A percentile compares a stretch with the other conserved stretches of the same genome.
phyloP scores from a whole-genome alignment of 2,888 invertebrate species.

The Heterodera filipjevi region DNA sequence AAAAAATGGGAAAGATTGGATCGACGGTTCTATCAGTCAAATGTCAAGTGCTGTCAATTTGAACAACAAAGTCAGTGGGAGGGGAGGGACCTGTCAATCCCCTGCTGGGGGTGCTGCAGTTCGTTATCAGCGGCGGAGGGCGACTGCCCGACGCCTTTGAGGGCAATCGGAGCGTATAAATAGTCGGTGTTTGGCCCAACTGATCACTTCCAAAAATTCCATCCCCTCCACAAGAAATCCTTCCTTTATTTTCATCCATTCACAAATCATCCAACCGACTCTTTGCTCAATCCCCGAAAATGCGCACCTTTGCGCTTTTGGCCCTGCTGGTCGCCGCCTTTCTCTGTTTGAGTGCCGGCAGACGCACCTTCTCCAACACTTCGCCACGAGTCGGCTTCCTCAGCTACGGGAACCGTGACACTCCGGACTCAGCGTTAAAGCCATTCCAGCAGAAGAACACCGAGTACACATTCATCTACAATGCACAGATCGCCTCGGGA shows the following conservation, averaged over 20 bases:
- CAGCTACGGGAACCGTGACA: background rate
- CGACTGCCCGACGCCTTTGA: background rate
- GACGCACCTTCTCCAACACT: background rate
- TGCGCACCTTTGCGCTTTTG: slow-evolving; percentile 1
- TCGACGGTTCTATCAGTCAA: background rate
- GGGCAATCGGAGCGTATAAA: slow-evolving; percentile 7
- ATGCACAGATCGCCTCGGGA: slow-evolving; percentile 39
- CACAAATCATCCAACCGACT: background rate
- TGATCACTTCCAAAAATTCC: background rate
- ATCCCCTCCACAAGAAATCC: background rate
- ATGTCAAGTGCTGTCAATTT: slow-evolving; percentile 1
- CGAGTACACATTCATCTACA: slow-evolving; percentile 35
- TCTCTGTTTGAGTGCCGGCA: slow-evolving; percentile 1
- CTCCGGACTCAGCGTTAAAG: background rate
- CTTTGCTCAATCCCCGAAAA: background rate
- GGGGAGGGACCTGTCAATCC: background rate
- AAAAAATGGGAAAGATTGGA: background rate
- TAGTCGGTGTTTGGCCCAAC: background rate
- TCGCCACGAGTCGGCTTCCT: slow-evolving; percentile 2
- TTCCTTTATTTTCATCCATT: background rate
- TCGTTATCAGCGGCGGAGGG: background rate
- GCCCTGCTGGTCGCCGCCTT: slow-evolving; percentile 1
- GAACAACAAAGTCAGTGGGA: background rate
- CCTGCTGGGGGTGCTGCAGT: background rate
- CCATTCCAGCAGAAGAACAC: slow-evolving; percentile 37